Conservation (phyloP, 2,797 vertebrate species). For the Melanitta fusca region DNA sequence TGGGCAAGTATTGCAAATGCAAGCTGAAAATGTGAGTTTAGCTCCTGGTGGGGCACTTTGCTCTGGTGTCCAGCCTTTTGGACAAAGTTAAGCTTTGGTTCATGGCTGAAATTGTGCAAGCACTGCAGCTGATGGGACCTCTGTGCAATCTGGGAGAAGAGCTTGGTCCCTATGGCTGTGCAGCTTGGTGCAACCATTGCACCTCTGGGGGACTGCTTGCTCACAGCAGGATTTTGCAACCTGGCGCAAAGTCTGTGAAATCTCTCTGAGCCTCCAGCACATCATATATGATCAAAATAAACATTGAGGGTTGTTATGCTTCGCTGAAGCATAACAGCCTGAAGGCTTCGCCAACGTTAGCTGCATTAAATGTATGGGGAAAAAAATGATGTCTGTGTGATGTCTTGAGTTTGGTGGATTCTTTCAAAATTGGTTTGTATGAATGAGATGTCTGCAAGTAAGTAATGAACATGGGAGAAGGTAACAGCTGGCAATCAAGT, state of each 20-base stretch:
- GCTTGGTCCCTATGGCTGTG: neutral
- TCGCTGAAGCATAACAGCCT: too few species aligned
- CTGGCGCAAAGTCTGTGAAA: neutral
- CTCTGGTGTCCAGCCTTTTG: neutral
- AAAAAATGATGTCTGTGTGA: neutral
- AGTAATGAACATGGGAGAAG: neutral
- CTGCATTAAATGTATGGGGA: fast-evolving
- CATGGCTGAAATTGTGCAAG: fast-evolving
- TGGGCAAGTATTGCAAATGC: neutral
- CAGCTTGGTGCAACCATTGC: neutral
- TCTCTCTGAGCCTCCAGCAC: neutral
- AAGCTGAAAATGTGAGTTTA: neutral
- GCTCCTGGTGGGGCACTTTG: fast-evolving
- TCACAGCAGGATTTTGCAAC: neutral
- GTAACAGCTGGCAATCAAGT: neutral
- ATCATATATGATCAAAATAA: neutral
- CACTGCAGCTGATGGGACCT: neutral
- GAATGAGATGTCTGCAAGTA: neutral
- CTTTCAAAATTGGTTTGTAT: neutral
- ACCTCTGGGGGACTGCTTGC: neutral
- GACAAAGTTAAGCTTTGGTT: neutral
- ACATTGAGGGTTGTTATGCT: neutral
- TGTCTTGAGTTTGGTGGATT: neutral
- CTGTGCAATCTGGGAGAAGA: neutral
- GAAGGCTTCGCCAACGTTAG: neutral